These are phyloP conservation scores for Pitangus sulphuratus DNA, from an alignment of 2,797 vertebrate species.

Conservation along the genomic window DNA sequence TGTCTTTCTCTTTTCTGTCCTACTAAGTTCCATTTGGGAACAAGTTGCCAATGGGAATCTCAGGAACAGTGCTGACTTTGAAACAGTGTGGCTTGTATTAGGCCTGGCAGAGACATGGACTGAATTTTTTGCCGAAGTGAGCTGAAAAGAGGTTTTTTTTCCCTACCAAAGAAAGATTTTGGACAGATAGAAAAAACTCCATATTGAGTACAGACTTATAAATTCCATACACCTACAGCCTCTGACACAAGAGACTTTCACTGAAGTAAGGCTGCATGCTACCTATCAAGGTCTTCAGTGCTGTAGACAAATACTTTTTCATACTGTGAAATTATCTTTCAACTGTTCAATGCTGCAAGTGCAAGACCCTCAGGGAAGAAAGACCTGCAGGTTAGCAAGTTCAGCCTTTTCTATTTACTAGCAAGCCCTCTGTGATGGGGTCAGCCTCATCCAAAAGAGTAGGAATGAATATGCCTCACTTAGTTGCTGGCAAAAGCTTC, in stretches of 20 bases:
- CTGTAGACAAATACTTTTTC: neutral
- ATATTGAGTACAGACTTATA: neutral
- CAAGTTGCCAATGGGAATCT: neutral
- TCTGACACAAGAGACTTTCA: neutral
- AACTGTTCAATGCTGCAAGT: neutral
- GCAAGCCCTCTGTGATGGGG: neutral
- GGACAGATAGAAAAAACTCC: neutral
- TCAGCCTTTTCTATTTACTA: neutral
- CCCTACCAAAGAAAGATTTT: neutral
- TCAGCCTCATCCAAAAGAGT: neutral
- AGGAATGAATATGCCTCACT: neutral
- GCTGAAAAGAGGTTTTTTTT: neutral
- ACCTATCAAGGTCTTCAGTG: neutral
- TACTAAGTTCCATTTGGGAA: neutral
- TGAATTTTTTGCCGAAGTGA: neutral
- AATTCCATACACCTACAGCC: neutral
- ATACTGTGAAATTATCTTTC: neutral
- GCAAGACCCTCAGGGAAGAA: neutral
- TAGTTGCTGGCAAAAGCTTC: neutral
- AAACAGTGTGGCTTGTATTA: neutral
- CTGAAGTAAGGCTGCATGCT: neutral
- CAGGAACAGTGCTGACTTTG: neutral
- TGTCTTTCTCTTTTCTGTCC: neutral
- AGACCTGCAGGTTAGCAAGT: neutral
- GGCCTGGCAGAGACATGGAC: neutral